These are phyloP conservation scores for Paramormyrops hopkinsi DNA, from an alignment of 2,797 vertebrate genomes.

Conservation along the genomic window DNA sequence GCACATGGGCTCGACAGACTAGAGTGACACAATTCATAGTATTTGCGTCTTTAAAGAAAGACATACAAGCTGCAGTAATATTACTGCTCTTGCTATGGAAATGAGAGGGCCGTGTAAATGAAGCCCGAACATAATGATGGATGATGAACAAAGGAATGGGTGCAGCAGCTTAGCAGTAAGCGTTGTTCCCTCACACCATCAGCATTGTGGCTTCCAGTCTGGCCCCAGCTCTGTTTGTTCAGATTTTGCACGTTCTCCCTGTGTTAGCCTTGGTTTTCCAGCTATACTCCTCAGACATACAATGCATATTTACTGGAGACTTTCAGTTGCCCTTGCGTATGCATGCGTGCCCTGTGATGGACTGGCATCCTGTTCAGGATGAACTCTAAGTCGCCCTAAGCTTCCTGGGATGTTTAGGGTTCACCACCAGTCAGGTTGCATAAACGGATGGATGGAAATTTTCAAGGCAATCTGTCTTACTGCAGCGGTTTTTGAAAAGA, in stretches of 20 bases:
- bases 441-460: background rate
- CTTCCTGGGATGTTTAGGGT: background rate
- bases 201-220: background rate
- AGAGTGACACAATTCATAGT: background rate
- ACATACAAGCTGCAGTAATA: background rate
- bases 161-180: background rate
- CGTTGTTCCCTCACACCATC: background rate
- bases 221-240: background rate
- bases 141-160: background rate
- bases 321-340: background rate
- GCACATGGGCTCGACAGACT: background rate
- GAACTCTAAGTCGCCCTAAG: background rate
- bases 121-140: background rate
- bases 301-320: constrained; percentile 7
- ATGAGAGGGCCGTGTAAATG: background rate
- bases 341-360: background rate
- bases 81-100: background rate
- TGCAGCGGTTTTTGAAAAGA: constrained; percentile 13
- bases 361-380: background rate
- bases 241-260: constrained; percentile 14
- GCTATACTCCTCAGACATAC: background rate
- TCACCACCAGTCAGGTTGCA: background rate
- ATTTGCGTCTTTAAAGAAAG: background rate
- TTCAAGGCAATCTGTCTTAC: constrained; percentile 17
- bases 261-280: background rate